These are phyloP conservation scores for Drosophila mayri DNA, from an alignment of 1,140 invertebrate species.

Conservation along the genomic window DNA sequence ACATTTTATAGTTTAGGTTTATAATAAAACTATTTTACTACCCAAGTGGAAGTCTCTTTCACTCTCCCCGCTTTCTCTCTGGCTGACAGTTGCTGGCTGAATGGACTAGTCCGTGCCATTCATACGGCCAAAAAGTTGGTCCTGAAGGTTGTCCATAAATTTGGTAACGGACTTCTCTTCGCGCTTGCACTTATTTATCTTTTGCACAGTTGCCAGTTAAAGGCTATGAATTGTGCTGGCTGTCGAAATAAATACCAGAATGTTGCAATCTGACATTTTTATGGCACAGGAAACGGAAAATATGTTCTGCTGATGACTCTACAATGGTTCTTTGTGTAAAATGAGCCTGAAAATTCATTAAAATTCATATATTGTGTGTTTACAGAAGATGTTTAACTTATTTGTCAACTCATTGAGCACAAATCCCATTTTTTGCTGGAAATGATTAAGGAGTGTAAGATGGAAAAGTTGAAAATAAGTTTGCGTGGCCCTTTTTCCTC, in stretches of 20 bases:
- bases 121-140: constrained; percentile 30
- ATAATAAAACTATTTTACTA: constrained; percentile 23
- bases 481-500: background rate
- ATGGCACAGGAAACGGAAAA: constrained; percentile 8
- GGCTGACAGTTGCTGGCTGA: constrained; percentile 13
- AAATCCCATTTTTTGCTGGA: background rate
- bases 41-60: constrained; percentile 6
- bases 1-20: constrained; percentile 26
- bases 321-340: background rate
- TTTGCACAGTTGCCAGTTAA: constrained; percentile 43
- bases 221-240: constrained; percentile 43
- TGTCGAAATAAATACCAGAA: constrained; percentile 41
- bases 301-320: constrained; percentile 9
- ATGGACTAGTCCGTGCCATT: constrained; percentile 17
- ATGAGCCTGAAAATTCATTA: background rate
- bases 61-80: background rate
- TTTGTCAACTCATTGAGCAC: constrained; percentile 27
- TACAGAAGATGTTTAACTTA: constrained; percentile 10
- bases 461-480: constrained; percentile 18
- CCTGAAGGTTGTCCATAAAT: constrained; percentile 53
- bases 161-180: constrained; percentile 20
- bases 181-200: constrained; percentile 42
- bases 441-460: background rate
- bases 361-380: constrained; percentile 1
- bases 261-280: constrained; percentile 46